These are phyloP conservation scores for Epicauta chinensis DNA, from an alignment of 1,140 invertebrate species.

Conservation along the genomic window DNA sequence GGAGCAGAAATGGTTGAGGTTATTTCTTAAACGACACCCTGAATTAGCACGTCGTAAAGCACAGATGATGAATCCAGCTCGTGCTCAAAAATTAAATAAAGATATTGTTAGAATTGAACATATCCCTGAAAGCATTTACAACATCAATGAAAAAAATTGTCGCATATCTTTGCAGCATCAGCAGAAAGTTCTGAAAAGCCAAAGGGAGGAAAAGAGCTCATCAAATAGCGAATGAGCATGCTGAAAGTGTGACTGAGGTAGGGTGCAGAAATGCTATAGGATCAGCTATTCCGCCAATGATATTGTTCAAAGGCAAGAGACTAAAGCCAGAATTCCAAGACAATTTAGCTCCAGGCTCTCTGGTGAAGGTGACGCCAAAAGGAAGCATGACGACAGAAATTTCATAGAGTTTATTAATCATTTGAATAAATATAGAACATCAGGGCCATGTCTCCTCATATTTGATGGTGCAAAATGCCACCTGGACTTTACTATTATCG, in stretches of 20 bases:
- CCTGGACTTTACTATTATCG: slow-evolving; percentile 23
- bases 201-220: slow-evolving; percentile 31
- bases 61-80: too few species aligned
- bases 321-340: slow-evolving; percentile 37
- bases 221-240: slow-evolving; percentile 26
- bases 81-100: too few species aligned
- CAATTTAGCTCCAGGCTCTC: slow-evolving; percentile 31
- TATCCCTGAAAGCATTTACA: too few species aligned
- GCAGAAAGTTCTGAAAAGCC: slow-evolving; percentile 29
- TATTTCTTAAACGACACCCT: too few species aligned
- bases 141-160: slow-evolving; percentile 41
- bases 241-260: slow-evolving; percentile 37
- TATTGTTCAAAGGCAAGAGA: slow-evolving; percentile 16
- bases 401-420: slow-evolving; percentile 35
- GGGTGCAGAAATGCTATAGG: slow-evolving; percentile 25
- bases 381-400: slow-evolving; percentile 37
- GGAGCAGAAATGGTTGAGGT: too few species aligned
- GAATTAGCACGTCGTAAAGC: too few species aligned
- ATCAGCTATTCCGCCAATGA: slow-evolving; percentile 33
- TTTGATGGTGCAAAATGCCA: too few species aligned
- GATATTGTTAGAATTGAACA: too few species aligned
- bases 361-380: slow-evolving; percentile 36
- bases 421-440: slow-evolving; percentile 32
- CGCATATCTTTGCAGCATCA: slow-evolving; percentile 38
- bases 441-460: slow-evolving; percentile 35